Percentiles rank a stretch among this genome's conserved stretches.
Evolutionary conservation across 2,888 invertebrate species (phyloP).

Genomic region (Theretra japonica): DNA sequence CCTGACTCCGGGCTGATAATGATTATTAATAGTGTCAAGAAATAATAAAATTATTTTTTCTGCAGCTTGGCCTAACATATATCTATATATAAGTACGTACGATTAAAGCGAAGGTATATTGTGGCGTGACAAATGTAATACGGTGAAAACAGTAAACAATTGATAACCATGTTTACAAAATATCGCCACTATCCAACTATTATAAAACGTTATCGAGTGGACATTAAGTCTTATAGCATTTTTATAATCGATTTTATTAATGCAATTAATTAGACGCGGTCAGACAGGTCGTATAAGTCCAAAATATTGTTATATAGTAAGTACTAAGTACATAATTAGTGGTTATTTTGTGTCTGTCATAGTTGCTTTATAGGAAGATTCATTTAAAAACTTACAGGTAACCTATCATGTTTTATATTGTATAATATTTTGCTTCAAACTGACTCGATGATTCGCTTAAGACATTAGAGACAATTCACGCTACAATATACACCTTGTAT

Average conservation of each 20-base stretch:
- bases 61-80: no score
- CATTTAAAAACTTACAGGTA: no score
- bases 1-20: no score
- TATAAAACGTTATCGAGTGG: conserved; percentile 18
- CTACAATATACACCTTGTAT: no score
- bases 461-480: no score
- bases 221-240: background rate
- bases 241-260: background rate
- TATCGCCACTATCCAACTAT: conserved; percentile 22
- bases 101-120: background rate
- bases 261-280: background rate
- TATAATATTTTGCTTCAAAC: no score
- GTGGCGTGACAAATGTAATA: background rate
- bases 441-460: no score
- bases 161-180: conserved; percentile 26
- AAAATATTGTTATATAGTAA: background rate
- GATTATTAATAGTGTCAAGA: background rate
- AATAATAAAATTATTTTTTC: no score
- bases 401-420: no score
- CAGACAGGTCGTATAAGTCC: background rate
- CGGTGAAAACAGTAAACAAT: conserved; percentile 1
- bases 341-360: no score
- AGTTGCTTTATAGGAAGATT: no score
- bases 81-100: background rate
- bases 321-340: no score